phyloP scores from a whole-genome alignment of 2,113 vertebrate species.

The Protobothrops mucrosquamatus region DNA sequence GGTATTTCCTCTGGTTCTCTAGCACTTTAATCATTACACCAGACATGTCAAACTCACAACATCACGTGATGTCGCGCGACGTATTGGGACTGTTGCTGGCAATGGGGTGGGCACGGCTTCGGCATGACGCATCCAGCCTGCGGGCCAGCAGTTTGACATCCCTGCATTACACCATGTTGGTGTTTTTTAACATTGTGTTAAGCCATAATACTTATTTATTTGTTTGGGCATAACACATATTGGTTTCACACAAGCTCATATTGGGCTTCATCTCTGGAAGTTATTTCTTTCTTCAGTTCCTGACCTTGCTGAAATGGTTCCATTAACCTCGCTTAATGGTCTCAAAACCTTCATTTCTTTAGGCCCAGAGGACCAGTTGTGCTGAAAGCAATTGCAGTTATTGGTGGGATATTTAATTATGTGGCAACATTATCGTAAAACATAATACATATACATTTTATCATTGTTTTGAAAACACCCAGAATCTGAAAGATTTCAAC shows the following conservation, averaged over 20 bases:
- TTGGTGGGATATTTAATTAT: conserved; percentile 7
- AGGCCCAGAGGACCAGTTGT: conserved; percentile 30
- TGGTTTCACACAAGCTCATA: background rate
- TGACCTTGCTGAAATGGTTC: conserved; percentile 7
- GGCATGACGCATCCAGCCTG: too few relatives aligned
- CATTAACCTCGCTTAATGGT: conserved; percentile 20
- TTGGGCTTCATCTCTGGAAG: background rate
- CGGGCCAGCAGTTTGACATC: too few relatives aligned
- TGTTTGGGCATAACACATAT: background rate
- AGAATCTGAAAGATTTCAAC: conserved; percentile 34
- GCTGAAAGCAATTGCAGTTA: conserved; percentile 32
- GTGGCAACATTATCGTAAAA: conserved; percentile 8
- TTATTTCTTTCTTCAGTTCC: background rate
- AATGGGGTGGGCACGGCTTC: too few relatives aligned
- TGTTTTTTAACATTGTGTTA: background rate
- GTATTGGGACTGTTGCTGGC: too few relatives aligned
- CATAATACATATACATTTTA: conserved; percentile 4
- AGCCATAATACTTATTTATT: background rate
- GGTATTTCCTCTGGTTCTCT: background rate
- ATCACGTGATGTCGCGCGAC: too few relatives aligned
- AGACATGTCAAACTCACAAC: too few relatives aligned
- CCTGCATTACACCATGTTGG: background rate
- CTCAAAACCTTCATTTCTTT: conserved; percentile 15
- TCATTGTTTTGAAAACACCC: background rate
- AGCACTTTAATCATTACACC: background rate